These are phyloP conservation scores for Muschampia plurimacula DNA, from an alignment of 2,888 invertebrate genomes.

Conservation along the genomic window DNA sequence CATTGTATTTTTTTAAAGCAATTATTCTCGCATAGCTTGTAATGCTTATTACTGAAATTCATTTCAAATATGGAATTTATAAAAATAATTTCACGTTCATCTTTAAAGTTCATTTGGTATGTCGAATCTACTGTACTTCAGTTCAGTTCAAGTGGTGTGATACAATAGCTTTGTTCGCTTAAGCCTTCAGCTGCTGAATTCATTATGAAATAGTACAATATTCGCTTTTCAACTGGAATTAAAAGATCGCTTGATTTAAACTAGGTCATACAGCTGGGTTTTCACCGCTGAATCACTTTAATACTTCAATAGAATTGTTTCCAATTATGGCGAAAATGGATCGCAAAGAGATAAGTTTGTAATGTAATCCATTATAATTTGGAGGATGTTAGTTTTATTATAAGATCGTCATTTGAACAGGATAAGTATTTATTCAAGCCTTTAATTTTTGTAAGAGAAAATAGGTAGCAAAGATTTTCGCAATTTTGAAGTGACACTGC, in stretches of 20 bases:
- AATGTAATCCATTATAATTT: neutral
- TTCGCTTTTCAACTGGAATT: slow-evolving; percentile 1
- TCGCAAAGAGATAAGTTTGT: neutral
- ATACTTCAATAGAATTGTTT: neutral
- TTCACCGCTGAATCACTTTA: neutral
- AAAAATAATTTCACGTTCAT: neutral
- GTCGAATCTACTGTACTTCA: neutral
- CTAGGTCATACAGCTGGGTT: neutral
- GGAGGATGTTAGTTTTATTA: too few species aligned
- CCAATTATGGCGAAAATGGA: neutral
- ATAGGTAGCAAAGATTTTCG: too few species aligned
- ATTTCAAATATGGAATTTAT: too few species aligned
- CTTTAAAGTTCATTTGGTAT: neutral
- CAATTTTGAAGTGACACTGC: too few species aligned
- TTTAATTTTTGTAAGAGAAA: too few species aligned
- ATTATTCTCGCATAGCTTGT: too few species aligned
- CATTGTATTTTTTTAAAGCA: too few species aligned
- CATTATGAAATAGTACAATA: slow-evolving; percentile 1
- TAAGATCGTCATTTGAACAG: too few species aligned
- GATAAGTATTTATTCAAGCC: too few species aligned
- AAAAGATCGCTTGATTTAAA: neutral
- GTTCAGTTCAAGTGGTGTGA: neutral
- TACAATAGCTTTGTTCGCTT: neutral
- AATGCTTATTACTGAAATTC: too few species aligned
- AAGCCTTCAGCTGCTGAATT: neutral